Conservation (phyloP, 2,797 vertebrate genomes). For the Morelia viridis region DNA sequence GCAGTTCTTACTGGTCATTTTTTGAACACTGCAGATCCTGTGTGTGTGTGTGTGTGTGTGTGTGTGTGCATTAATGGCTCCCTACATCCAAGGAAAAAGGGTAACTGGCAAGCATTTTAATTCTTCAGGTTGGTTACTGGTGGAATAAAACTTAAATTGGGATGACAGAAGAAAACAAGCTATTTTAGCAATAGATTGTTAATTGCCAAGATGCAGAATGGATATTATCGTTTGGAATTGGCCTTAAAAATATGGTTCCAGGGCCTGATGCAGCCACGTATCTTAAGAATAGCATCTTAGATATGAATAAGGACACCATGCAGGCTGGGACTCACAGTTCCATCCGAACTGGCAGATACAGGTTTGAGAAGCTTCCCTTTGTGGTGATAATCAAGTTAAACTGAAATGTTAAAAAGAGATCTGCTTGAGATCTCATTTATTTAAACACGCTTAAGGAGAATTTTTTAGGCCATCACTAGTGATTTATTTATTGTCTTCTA, state of each 20-base stretch:
- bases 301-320: neutral
- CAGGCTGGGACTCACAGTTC: neutral
- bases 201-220: neutral
- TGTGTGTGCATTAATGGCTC: neutral
- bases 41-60: neutral
- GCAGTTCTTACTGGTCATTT: neutral
- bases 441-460: neutral
- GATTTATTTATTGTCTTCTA: neutral
- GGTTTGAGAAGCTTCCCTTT: neutral
- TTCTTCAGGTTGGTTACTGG: neutral
- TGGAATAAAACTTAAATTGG: neutral
- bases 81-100: neutral
- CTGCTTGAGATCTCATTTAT: neutral
- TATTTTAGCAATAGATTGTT: neutral
- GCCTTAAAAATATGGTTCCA: neutral
- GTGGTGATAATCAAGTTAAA: neutral
- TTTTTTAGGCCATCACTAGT: too few relatives aligned
- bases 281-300: neutral
- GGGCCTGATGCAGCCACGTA: neutral
- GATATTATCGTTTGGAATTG: neutral
- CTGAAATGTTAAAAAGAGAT: neutral
- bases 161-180: too few relatives aligned
- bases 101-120: neutral
- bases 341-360: neutral
- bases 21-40: neutral